Percentiles rank a stretch among this genome's conserved stretches.
Evolutionary conservation across 2,888 invertebrate species (phyloP).

Genomic region (Tanaodytes sp.): DNA sequence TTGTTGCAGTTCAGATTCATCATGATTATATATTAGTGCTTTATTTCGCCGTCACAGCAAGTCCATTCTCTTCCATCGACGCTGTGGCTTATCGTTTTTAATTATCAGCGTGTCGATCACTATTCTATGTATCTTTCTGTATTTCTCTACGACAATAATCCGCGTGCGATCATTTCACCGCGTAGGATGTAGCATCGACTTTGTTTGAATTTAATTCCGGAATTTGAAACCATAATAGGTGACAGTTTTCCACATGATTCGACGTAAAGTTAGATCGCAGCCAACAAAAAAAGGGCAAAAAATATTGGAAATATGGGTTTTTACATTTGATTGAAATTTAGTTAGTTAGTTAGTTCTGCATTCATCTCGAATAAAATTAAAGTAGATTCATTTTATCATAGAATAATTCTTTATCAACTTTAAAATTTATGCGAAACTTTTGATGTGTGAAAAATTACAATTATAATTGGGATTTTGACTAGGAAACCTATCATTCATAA

Average conservation of each 20-base stretch:
- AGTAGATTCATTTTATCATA: no score
- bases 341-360: no score
- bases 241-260: conserved; percentile 87
- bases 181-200: no score
- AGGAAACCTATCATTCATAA: no score
- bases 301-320: no score
- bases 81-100: conserved; percentile 49
- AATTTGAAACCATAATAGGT: conserved; percentile 84
- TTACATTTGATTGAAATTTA: no score
- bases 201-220: conserved; percentile 91
- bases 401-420: no score
- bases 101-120: conserved; percentile 57
- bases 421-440: no score
- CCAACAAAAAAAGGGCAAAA: no score
- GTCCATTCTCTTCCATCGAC: conserved; percentile 28
- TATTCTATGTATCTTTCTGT: conserved; percentile 87
- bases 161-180: conserved; percentile 91
- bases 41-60: conserved; percentile 46
- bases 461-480: no score
- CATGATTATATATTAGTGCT: conserved; percentile 47
- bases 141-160: conserved; percentile 93
- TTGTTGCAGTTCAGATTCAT: conserved; percentile 34
- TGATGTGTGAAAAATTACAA: no score
- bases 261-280: conserved; percentile 88
- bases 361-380: no score